Evolutionary conservation across 1,140 invertebrate genomes (phyloP).

Genomic region (Eulimnadia texana): DNA sequence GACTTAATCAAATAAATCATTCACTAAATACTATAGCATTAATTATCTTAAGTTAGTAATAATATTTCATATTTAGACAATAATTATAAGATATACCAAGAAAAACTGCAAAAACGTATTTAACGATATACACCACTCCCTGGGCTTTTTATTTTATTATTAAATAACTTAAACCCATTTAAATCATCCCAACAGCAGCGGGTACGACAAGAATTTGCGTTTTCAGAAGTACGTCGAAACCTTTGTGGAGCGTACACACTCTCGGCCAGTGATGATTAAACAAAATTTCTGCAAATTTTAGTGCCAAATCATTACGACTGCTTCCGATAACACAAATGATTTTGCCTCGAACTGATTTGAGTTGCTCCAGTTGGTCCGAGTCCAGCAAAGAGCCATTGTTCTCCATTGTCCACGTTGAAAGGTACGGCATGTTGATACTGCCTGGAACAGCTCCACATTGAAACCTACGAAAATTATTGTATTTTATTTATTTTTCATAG

Average conservation of each 20-base stretch:
- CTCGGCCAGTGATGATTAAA: conserved; percentile 42
- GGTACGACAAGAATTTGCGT: conserved; percentile 14
- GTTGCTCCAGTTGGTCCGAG: conserved; percentile 6
- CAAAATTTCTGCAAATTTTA: conserved; percentile 38
- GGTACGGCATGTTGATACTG: conserved; percentile 76
- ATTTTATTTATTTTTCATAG: conserved; percentile 10
- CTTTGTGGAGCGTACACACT: conserved; percentile 38
- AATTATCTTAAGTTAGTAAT: no score
- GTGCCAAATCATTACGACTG: conserved; percentile 43
- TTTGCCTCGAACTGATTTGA: conserved; percentile 29
- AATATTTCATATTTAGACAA: no score
- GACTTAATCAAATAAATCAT: no score
- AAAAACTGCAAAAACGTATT: neutral
- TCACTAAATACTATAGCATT: no score
- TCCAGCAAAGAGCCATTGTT: neutral
- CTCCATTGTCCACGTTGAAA: conserved; percentile 26
- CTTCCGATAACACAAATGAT: conserved; percentile 62
- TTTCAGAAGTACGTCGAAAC: conserved; percentile 34
- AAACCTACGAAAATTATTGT: conserved; percentile 37
- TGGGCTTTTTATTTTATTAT: neutral
- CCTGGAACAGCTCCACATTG: conserved; percentile 53
- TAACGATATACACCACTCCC: no score
- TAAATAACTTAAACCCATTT: neutral
- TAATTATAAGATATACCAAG: no score
- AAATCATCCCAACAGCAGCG: conserved; percentile 6